phyloP scores from a whole-genome alignment of 1,140 invertebrate species.

The Drosophila asahinai region DNA sequence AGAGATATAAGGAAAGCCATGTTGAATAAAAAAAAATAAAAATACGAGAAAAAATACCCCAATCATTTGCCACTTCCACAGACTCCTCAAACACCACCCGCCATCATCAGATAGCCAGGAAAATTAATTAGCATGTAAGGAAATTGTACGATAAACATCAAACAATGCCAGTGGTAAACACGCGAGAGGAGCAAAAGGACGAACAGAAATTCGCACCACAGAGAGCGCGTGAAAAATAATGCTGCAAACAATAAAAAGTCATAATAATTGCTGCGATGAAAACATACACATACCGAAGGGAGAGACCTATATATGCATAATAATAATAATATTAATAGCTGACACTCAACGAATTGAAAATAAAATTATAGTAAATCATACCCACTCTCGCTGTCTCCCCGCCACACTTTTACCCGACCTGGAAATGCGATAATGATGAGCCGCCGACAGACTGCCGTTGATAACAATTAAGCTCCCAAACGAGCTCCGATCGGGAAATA shows the following conservation, averaged over 20 bases:
- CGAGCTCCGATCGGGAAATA: conserved; percentile 47
- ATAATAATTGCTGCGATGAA: conserved; percentile 65
- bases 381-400: background rate
- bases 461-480: conserved; percentile 70
- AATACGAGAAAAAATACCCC: conserved; percentile 19
- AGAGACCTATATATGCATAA: conserved; percentile 52
- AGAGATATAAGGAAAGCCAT: conserved; percentile 27
- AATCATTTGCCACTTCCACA: conserved; percentile 39
- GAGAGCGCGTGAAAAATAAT: conserved; percentile 33
- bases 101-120: conserved; percentile 35
- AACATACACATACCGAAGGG: conserved; percentile 14
- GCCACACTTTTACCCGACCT: background rate
- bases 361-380: conserved; percentile 78
- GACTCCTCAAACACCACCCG: background rate
- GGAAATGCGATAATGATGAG: conserved; percentile 63
- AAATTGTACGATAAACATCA: conserved; percentile 75
- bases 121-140: conserved; percentile 78
- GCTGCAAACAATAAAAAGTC: conserved; percentile 67
- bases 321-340: conserved; percentile 77
- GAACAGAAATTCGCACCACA: conserved; percentile 32
- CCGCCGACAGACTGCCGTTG: conserved; percentile 42
- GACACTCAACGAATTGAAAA: conserved; percentile 79
- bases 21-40: conserved; percentile 58
- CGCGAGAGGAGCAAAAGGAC: conserved; percentile 10
- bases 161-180: conserved; percentile 45